Evolutionary conservation across 1,140 invertebrate genomes (phyloP).

Genomic region (Drosophila hydei): DNA sequence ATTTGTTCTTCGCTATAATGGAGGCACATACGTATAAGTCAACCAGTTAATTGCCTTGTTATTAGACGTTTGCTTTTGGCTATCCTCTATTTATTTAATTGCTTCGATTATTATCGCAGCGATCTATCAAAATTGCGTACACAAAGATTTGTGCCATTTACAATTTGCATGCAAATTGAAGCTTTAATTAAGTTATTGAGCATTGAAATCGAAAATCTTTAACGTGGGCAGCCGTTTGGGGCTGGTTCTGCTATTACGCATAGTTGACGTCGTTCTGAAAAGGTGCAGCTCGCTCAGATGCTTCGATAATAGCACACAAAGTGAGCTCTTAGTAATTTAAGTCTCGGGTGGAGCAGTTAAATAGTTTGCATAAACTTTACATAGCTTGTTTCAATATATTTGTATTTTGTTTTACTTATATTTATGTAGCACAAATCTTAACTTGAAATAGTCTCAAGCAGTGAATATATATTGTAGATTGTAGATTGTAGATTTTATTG

Average conservation of each 20-base stretch:
- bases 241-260: slow-evolving; percentile 30
- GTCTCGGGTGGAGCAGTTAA: neutral
- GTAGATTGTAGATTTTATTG: no score
- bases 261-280: neutral
- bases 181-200: slow-evolving; percentile 69
- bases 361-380: neutral
- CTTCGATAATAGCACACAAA: slow-evolving; percentile 49
- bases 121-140: slow-evolving; percentile 7
- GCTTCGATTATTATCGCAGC: slow-evolving; percentile 22
- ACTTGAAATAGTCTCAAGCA: no score
- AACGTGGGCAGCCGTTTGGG: slow-evolving; percentile 37
- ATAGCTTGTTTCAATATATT: no score
- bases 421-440: no score
- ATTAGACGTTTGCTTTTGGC: slow-evolving; percentile 15
- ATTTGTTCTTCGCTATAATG: slow-evolving; percentile 34
- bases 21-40: slow-evolving; percentile 34
- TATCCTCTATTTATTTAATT: slow-evolving; percentile 32
- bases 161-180: slow-evolving; percentile 51
- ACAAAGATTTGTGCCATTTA: slow-evolving; percentile 1
- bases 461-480: no score
- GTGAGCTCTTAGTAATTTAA: neutral
- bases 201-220: slow-evolving; percentile 44
- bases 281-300: slow-evolving; percentile 55
- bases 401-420: no score
- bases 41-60: slow-evolving; percentile 31